phyloP scores from a whole-genome alignment of 2,888 invertebrate species.

The Agapostemon virescens region DNA sequence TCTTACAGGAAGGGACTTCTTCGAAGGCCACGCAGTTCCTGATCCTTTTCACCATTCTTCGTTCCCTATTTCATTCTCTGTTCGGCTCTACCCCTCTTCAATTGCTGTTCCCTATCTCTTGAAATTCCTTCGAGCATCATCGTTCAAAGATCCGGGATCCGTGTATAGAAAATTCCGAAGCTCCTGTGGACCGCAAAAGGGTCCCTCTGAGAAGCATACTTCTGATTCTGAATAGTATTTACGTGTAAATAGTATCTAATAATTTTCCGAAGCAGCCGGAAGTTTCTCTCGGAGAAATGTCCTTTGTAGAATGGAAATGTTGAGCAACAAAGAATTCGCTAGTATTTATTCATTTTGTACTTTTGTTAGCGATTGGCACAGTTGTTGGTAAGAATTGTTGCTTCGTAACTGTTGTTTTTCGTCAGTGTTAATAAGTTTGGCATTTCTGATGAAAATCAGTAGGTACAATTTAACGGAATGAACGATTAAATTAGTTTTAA shows the following conservation, averaged over 20 bases:
- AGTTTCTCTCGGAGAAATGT: background rate
- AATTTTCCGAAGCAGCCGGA: conserved; percentile 16
- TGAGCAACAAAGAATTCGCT: too few relatives aligned
- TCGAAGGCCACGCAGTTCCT: conserved; percentile 6
- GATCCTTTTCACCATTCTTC: background rate
- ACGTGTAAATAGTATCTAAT: conserved; percentile 39
- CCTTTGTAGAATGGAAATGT: background rate
- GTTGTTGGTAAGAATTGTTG: too few relatives aligned
- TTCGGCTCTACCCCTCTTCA: conserved; percentile 25
- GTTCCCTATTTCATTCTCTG: conserved; percentile 10
- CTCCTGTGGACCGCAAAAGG: conserved; percentile 43
- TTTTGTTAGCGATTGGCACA: too few relatives aligned
- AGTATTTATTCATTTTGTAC: background rate
- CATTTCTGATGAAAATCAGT: too few relatives aligned
- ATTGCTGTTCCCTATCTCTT: conserved; percentile 21
- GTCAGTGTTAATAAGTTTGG: too few relatives aligned
- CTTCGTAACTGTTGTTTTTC: too few relatives aligned
- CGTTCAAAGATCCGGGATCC: conserved; percentile 44
- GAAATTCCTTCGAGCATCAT: conserved; percentile 47
- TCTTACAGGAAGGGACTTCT: background rate
- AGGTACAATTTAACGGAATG: too few relatives aligned
- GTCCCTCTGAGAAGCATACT: conserved; percentile 44
- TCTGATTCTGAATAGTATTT: conserved; percentile 48
- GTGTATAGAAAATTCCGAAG: conserved; percentile 58
- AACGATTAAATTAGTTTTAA: too few relatives aligned